Conservation (phyloP, 2,888 invertebrate genomes). For the Aporophyla nigra region DNA sequence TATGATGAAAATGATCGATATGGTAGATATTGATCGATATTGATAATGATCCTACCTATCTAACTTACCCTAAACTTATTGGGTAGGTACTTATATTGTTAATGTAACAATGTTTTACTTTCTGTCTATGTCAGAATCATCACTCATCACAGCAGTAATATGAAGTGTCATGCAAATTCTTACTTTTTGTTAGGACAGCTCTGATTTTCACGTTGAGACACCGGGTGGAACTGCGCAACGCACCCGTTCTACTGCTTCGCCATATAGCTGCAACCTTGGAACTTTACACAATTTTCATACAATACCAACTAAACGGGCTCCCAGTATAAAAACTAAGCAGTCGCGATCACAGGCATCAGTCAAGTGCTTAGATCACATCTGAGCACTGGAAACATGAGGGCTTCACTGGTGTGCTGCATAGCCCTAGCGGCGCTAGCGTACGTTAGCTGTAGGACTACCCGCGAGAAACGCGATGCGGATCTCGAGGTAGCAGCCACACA, state of each 20-base stretch:
- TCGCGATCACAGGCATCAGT: conserved; percentile 81
- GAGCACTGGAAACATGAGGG: conserved; percentile 84
- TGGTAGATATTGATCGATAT: no score
- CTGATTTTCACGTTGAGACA: conserved; percentile 80
- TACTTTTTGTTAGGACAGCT: conserved; percentile 51
- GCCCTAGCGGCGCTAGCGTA: conserved; percentile 89
- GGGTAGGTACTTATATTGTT: background rate
- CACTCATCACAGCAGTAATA: conserved; percentile 2
- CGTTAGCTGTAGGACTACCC: conserved; percentile 88
- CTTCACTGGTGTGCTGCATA: conserved; percentile 83
- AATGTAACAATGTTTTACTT: background rate
- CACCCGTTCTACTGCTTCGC: conserved; percentile 73
- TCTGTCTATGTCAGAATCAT: background rate
- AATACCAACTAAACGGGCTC: conserved; percentile 80
- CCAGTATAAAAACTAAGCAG: conserved; percentile 86
- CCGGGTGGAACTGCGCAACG: conserved; percentile 81
- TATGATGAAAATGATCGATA: background rate
- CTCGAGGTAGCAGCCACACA: conserved; percentile 88
- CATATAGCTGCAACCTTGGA: conserved; percentile 85
- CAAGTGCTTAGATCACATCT: conserved; percentile 77
- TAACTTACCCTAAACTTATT: no score
- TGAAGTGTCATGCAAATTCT: conserved; percentile 33
- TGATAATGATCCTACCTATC: background rate
- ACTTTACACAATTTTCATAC: conserved; percentile 88
- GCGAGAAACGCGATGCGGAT: conserved; percentile 89